These are phyloP conservation scores for Balearica regulorum DNA, from an alignment of 2,797 vertebrate species.

Conservation along the genomic window DNA sequence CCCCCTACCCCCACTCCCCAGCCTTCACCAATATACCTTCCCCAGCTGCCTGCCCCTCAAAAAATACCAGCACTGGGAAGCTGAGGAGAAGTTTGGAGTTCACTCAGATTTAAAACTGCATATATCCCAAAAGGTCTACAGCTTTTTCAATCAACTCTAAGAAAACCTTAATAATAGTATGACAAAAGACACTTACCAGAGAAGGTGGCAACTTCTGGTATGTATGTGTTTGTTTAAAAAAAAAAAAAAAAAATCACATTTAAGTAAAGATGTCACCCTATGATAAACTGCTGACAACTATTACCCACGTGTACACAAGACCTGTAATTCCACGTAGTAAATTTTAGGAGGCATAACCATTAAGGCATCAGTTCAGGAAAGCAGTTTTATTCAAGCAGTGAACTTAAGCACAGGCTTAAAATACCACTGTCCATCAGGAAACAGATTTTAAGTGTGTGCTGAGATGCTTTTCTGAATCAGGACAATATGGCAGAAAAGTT, in stretches of 20 bases:
- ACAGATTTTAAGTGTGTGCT: background rate
- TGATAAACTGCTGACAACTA: background rate
- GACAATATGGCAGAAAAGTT: background rate
- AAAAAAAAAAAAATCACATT: background rate
- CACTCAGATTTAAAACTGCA: background rate
- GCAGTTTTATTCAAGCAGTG: slow-evolving; percentile 8
- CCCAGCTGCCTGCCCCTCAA: fast-evolving
- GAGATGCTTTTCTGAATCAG: slow-evolving; percentile 12
- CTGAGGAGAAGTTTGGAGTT: background rate
- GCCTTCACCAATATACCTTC: background rate
- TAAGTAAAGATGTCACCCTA: background rate
- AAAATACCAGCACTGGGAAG: background rate
- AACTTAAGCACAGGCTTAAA: slow-evolving; percentile 2
- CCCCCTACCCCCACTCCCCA: fast-evolving
- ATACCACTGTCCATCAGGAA: background rate
- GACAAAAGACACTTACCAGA: background rate
- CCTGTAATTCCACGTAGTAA: background rate
- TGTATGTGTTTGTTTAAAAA: background rate
- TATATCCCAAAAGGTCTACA: background rate
- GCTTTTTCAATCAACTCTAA: background rate
- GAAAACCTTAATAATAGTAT: background rate
- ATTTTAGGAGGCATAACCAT: slow-evolving; percentile 11
- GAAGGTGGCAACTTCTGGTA: background rate
- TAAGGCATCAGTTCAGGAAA: slow-evolving; percentile 41
- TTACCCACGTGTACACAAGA: background rate